Evolutionary conservation across 2,888 invertebrate species (phyloP), one percentile per base, ranked within the genome.

Genomic region (Dyspetes luteomarginatus): DNA sequence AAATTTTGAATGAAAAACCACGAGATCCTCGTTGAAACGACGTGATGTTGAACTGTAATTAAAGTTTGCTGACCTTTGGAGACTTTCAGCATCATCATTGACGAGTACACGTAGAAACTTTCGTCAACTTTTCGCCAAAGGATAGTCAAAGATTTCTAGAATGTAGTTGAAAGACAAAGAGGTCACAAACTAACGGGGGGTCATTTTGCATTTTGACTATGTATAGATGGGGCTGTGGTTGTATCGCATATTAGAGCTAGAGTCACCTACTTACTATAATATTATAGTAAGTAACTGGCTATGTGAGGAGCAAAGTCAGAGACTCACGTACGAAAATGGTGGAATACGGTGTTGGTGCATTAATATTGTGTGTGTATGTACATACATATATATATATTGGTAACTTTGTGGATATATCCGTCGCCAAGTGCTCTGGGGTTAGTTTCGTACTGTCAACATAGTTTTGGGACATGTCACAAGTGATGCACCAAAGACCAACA

Each of bases 181-280:
- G 36, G 19, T 41, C 15, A n/a, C 67, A 71, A 30, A 36, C 48
- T 15, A 5, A 48, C 19, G 7, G 22, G 43, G 56, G 62, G 77
- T 71, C 69, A 69, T 71, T 77, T 68, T 64, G 62, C 17, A 77
- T 69, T 77, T 69, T 19, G 43, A 45, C 58, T 67, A 19, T 7
- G 36, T 36, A 36, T 36, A 28, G 17, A 52, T 48, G 60, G 68
- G 15, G 30, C 12, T 15, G 22, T 45, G 15, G 24, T 30, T 58
- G 43, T 41, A 69, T 41, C 68, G 43, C 17, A 52, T 26, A 71
- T 77, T 71, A 64, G 36, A 30, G 36, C 48, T 4, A 64, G 48
- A 48, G 28, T 17, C 71, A 77, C 55, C 64, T 71, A 56, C 64
- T 69, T 52, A 52, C 60, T 45, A n/a, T n/a, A 43, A 56, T 71